Percentiles rank a stretch among this genome's conserved stretches.
phyloP scores from a whole-genome alignment of 2,797 vertebrate species.

The Pangasius krempfi region DNA sequence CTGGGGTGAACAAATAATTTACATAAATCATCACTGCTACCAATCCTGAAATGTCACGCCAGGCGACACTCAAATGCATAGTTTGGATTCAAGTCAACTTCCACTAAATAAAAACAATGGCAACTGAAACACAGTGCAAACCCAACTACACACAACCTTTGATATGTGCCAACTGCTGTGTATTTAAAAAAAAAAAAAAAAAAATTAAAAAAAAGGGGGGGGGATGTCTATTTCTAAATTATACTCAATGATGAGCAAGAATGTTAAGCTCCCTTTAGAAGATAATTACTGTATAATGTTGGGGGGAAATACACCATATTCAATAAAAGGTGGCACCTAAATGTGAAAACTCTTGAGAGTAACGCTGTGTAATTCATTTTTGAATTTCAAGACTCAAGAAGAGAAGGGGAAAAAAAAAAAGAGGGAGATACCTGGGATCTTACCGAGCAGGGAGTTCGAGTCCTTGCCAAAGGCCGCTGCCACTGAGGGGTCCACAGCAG shows the following conservation, averaged over 20 bases:
- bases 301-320: background rate
- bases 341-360: background rate
- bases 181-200: too few relatives aligned
- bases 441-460: slow-evolving; percentile 94
- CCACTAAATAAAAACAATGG: background rate
- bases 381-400: background rate
- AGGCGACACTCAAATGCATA: background rate
- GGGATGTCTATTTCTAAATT: background rate
- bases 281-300: too few relatives aligned
- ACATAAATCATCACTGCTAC: background rate
- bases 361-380: background rate
- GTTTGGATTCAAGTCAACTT: background rate
- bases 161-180: background rate
- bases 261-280: background rate
- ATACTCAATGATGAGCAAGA: background rate
- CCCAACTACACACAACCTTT: background rate
- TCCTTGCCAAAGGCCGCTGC: slow-evolving; percentile 93
- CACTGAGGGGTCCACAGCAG: slow-evolving; percentile 85
- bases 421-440: slow-evolving; percentile 77
- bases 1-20: background rate
- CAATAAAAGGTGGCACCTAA: background rate
- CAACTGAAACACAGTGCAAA: background rate
- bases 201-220: background rate
- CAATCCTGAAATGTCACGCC: background rate
- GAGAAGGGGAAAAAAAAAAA: slow-evolving; percentile 56